These are phyloP conservation scores for Venturia canescens DNA, from an alignment of 1,140 invertebrate genomes.

Conservation along the genomic window DNA sequence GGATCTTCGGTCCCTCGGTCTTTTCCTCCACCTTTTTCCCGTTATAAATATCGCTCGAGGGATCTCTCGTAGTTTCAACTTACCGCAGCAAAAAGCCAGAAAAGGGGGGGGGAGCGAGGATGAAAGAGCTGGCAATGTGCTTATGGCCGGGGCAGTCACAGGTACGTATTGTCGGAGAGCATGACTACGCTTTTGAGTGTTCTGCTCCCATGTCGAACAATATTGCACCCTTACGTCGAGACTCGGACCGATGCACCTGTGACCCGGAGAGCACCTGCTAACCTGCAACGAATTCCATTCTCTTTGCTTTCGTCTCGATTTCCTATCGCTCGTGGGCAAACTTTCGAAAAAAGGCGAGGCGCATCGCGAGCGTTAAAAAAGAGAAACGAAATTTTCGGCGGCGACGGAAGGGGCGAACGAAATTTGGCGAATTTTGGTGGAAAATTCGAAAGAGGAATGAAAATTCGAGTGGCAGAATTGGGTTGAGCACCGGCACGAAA, in stretches of 20 bases:
- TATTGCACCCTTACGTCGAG: not conserved
- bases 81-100: too few species aligned
- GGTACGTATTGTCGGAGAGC: not conserved
- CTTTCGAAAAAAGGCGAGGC: not conserved
- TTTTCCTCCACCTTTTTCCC: constrained; percentile 5
- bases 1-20: not conserved
- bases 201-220: not conserved
- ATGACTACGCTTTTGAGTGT: not conserved
- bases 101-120: too few species aligned
- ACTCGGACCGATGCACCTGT: not conserved
- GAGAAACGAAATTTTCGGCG: too few species aligned
- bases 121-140: too few species aligned
- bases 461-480: too few species aligned
- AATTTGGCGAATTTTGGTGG: too few species aligned
- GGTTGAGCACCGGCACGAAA: too few species aligned
- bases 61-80: not conserved
- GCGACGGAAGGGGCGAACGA: too few species aligned
- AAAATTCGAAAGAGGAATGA: too few species aligned
- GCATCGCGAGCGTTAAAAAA: too few species aligned
- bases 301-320: not conserved
- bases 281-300: constrained; percentile 1
- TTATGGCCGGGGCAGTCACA: too few species aligned
- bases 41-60: constrained; percentile 10
- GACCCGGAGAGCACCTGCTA: not conserved
- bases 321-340: not conserved